Conservation (phyloP, 2,797 vertebrate species). For the Myotis vivesi region DNA sequence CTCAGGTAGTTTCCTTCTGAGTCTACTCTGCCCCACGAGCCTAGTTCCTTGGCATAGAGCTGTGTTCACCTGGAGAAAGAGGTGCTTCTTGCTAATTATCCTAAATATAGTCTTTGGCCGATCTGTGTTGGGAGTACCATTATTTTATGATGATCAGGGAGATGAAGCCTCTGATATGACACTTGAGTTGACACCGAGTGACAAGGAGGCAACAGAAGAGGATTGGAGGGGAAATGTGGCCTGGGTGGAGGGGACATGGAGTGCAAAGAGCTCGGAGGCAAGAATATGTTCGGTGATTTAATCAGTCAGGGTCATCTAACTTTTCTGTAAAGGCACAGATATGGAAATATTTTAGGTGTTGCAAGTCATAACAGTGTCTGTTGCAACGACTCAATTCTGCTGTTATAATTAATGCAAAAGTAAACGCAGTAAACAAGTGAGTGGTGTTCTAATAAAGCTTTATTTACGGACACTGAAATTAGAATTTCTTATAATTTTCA, state of each 20-base stretch:
- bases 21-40: neutral
- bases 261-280: neutral
- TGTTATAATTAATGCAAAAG: neutral
- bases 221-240: neutral
- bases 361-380: neutral
- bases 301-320: neutral
- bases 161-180: neutral
- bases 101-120: neutral
- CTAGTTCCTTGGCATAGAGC: neutral
- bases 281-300: neutral
- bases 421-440: neutral
- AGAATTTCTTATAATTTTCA: neutral
- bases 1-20: slow-evolving; percentile 22
- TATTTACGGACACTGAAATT: neutral
- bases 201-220: neutral
- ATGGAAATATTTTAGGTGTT: neutral
- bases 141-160: neutral
- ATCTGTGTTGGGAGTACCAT: neutral
- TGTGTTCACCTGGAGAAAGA: slow-evolving; percentile 1
- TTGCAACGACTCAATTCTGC: neutral
- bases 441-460: slow-evolving; percentile 18
- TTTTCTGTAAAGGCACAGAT: neutral
- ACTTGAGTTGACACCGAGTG: neutral
- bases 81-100: neutral
- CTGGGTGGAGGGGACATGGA: neutral